These are phyloP conservation scores for Spheniscus mendiculus DNA, from an alignment of 2,113 vertebrate genomes.

Conservation along the genomic window DNA sequence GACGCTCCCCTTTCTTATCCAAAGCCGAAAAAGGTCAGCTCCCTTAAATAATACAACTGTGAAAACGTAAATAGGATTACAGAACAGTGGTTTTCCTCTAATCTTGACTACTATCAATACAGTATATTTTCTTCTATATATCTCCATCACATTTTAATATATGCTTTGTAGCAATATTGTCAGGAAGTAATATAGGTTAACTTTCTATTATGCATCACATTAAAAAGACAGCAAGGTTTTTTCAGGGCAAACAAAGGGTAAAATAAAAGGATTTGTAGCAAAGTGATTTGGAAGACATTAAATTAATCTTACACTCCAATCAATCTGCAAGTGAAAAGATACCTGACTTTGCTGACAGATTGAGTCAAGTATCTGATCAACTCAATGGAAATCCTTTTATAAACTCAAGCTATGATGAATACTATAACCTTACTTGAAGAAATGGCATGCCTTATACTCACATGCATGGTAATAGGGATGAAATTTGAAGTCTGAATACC, in stretches of 20 bases:
- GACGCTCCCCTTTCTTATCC: not conserved
- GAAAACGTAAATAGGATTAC: not conserved
- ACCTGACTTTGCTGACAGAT: no score
- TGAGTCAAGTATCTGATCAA: conserved; percentile 56
- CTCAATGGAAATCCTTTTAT: conserved; percentile 33
- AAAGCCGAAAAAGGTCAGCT: not conserved
- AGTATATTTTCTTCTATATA: not conserved
- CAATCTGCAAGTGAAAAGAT: conserved; percentile 40
- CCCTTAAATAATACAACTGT: not conserved
- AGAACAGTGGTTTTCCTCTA: not conserved
- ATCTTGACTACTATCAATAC: not conserved
- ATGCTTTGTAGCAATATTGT: not conserved
- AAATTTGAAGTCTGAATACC: conserved; percentile 12
- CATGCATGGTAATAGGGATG: not conserved
- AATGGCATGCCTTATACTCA: not conserved
- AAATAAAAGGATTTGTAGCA: conserved; percentile 46
- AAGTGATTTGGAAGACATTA: conserved; percentile 43
- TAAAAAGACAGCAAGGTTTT: conserved; percentile 20
- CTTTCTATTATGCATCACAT: not conserved
- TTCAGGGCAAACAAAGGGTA: not conserved
- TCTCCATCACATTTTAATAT: not conserved
- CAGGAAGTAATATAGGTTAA: not conserved
- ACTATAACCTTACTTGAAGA: not conserved
- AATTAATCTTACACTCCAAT: conserved; percentile 53
- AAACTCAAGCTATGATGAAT: conserved; percentile 23